Conservation (phyloP, 92 coral and sea anemone genomes). For the Phymanthus crucifer region DNA sequence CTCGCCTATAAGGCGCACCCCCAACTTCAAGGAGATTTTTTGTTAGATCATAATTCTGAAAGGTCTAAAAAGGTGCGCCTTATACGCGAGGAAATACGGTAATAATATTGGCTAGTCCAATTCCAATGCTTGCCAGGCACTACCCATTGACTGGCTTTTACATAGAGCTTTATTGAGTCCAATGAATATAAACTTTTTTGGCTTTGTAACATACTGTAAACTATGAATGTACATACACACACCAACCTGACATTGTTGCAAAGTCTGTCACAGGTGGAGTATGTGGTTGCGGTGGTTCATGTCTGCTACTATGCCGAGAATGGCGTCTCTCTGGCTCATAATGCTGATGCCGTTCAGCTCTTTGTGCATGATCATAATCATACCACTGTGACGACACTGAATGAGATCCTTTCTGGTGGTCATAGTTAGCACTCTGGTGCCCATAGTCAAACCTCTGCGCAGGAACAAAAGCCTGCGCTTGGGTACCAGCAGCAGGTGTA, state of each 20-base stretch:
- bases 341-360: slow-evolving; percentile 44
- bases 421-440: slow-evolving; percentile 64
- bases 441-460: slow-evolving; percentile 85
- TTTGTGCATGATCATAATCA: slow-evolving; percentile 62
- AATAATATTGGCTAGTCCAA: too few relatives aligned
- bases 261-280: slow-evolving; percentile 7
- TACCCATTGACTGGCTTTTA: too few relatives aligned
- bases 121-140: too few relatives aligned
- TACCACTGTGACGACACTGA: slow-evolving; percentile 72
- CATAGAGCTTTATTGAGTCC: too few relatives aligned
- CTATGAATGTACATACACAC: neutral
- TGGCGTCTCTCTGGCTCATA: slow-evolving; percentile 54
- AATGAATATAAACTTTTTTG: too few relatives aligned
- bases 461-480: slow-evolving; percentile 47
- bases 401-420: slow-evolving; percentile 39
- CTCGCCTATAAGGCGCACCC: too few relatives aligned
- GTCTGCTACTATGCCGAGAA: slow-evolving; percentile 15
- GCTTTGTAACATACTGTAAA: neutral
- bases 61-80: too few relatives aligned
- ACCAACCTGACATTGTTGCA: slow-evolving; percentile 39
- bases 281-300: neutral
- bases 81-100: too few relatives aligned
- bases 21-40: too few relatives aligned
- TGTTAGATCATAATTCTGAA: too few relatives aligned
- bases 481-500: slow-evolving; percentile 61